Evolutionary conservation across 53 echinoderm and acorn worm genomes (phyloP).

Genomic region (Actinopyga echinites): DNA sequence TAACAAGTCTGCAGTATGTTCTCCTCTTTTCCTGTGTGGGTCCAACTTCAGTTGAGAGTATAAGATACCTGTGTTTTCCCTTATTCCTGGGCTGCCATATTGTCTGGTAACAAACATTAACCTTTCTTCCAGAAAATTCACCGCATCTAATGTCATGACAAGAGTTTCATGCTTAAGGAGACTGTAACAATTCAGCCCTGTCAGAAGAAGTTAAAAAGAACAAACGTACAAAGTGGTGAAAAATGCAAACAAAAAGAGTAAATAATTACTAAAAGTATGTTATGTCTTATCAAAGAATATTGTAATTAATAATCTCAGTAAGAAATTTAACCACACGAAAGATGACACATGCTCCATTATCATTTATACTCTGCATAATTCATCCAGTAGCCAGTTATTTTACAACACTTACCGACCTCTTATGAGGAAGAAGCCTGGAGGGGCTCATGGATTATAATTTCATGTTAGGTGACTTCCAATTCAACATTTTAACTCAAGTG

Average conservation of each 20-base stretch:
- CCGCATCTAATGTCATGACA: conserved; percentile 87
- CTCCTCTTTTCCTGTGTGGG: neutral
- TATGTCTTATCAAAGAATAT: no score
- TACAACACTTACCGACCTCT: no score
- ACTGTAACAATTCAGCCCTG: conserved; percentile 90
- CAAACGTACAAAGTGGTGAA: neutral
- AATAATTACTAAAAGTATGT: no score
- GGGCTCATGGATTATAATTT: no score
- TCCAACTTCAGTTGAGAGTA: conserved; percentile 38
- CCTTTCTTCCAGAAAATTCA: conserved; percentile 74
- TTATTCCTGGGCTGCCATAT: conserved; percentile 46
- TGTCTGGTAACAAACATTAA: conserved; percentile 64
- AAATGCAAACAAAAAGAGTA: neutral
- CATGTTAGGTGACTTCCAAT: no score
- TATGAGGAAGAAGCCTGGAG: no score
- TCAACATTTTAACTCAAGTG: no score
- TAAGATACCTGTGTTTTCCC: conserved; percentile 43
- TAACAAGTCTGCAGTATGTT: neutral
- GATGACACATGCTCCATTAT: no score
- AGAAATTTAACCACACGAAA: no score
- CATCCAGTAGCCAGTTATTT: no score
- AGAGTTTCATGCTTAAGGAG: conserved; percentile 88
- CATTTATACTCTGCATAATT: no score
- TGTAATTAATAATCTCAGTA: no score
- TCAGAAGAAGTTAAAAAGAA: neutral